A percentile compares a stretch with the other conserved stretches of the same genome.
phyloP scores from a whole-genome alignment of 2,888 invertebrate genomes.

The Acleris cristana region DNA sequence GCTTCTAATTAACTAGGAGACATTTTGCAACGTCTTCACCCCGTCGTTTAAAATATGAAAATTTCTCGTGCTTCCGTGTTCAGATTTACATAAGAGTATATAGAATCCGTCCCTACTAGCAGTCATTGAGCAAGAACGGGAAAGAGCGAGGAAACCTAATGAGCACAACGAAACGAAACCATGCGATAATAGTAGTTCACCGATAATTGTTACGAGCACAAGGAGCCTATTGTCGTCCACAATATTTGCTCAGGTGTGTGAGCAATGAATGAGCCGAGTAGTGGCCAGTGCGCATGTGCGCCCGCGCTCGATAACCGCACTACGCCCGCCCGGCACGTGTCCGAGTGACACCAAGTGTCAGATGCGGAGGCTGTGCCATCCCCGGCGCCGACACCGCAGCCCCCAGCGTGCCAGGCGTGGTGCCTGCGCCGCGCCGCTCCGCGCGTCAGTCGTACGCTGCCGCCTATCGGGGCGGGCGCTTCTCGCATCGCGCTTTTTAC shows the following conservation, averaged over 20 bases:
- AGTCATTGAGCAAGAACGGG: too few relatives aligned
- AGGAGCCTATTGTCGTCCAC: slow-evolving; percentile 64
- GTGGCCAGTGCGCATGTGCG: slow-evolving; percentile 73
- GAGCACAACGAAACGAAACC: too few relatives aligned
- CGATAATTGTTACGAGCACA: slow-evolving; percentile 65
- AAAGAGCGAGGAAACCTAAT: too few relatives aligned
- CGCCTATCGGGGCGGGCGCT: slow-evolving; percentile 64
- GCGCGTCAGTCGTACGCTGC: slow-evolving; percentile 71
- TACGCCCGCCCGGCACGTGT: slow-evolving; percentile 74
- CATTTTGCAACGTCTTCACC: too few relatives aligned
- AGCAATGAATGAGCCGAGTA: slow-evolving; percentile 69
- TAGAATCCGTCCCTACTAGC: too few relatives aligned
- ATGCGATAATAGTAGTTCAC: slow-evolving; percentile 34
- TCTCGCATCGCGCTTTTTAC: slow-evolving; percentile 56
- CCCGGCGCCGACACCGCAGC: slow-evolving; percentile 43
- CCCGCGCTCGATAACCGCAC: slow-evolving; percentile 78
- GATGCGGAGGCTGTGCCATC: slow-evolving; percentile 70
- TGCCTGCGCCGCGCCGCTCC: slow-evolving; percentile 50
- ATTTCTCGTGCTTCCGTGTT: too few relatives aligned
- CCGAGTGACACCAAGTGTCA: slow-evolving; percentile 52
- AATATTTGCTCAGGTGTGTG: slow-evolving; percentile 81
- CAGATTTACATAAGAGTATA: too few relatives aligned
- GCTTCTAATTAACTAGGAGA: too few relatives aligned
- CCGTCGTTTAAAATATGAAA: too few relatives aligned
- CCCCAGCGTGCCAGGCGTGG: slow-evolving; percentile 48